These are phyloP conservation scores for Rhingia campestris DNA, from an alignment of 2,888 invertebrate genomes.

Conservation along the genomic window DNA sequence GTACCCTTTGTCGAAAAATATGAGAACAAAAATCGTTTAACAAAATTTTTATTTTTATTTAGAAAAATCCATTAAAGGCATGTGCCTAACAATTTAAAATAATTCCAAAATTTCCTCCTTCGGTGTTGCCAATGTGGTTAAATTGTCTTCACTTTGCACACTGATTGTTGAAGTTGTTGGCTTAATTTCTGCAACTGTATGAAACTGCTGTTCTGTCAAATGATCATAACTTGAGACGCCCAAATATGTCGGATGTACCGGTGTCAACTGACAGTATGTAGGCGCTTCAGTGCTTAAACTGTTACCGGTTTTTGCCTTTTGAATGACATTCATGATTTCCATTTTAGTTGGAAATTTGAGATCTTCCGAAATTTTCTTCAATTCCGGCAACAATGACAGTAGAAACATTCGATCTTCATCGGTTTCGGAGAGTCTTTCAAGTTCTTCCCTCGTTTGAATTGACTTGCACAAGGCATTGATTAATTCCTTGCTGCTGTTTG, in stretches of 20 bases:
- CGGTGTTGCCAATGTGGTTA: not conserved
- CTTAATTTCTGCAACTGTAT: constrained; percentile 13
- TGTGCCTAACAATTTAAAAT: not conserved
- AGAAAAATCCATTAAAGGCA: not conserved
- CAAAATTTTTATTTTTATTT: not conserved
- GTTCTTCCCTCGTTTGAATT: constrained; percentile 2
- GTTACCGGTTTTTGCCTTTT: not conserved
- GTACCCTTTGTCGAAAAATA: not conserved
- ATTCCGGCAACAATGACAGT: constrained; percentile 11
- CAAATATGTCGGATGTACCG: not conserved
- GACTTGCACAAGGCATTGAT: not conserved
- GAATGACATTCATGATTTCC: constrained; percentile 21
- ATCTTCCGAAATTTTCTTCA: constrained; percentile 10
- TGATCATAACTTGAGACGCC: not conserved
- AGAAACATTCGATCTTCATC: constrained; percentile 18
- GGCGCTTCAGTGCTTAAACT: not conserved
- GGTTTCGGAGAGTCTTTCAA: not conserved
- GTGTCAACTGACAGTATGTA: constrained; percentile 15
- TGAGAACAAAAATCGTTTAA: not conserved
- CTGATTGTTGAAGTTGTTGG: not conserved
- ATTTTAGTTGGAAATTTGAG: constrained; percentile 12
- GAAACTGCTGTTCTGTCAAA: constrained; percentile 7
- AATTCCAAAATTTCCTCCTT: constrained; percentile 7
- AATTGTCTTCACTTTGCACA: not conserved
- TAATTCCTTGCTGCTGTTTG: not conserved